phyloP scores from a whole-genome alignment of 2,888 invertebrate species.

The Galeopsomyia nigrocyanea region DNA sequence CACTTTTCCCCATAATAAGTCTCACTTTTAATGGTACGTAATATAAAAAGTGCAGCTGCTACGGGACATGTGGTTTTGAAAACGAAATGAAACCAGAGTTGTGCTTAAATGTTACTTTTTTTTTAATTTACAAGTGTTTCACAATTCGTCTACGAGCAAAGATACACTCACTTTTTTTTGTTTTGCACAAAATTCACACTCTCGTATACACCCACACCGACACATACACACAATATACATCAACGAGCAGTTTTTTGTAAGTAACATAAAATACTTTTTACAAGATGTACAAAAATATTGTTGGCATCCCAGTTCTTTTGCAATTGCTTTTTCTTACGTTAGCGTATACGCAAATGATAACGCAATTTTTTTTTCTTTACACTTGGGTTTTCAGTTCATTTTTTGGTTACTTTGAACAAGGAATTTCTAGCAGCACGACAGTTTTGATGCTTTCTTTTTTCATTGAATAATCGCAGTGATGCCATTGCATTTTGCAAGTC shows the following conservation, averaged over 20 bases:
- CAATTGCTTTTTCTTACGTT: slow-evolving; percentile 38
- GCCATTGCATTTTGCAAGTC: slow-evolving; percentile 34
- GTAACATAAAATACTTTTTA: slow-evolving; percentile 55
- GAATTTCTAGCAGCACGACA: slow-evolving; percentile 25
- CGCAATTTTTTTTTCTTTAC: slow-evolving; percentile 22
- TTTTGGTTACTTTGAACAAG: slow-evolving; percentile 28
- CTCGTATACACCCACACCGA: slow-evolving; percentile 44
- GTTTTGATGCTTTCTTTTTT: slow-evolving; percentile 31
- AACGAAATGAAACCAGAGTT: slow-evolving; percentile 21
- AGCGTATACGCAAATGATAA: slow-evolving; percentile 45
- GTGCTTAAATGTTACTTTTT: slow-evolving; percentile 37
- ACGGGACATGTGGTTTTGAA: not conserved
- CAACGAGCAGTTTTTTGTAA: slow-evolving; percentile 45
- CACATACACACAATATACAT: slow-evolving; percentile 12
- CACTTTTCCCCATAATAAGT: not conserved
- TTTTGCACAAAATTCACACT: slow-evolving; percentile 34
- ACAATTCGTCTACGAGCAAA: slow-evolving; percentile 42
- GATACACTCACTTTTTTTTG: slow-evolving; percentile 35
- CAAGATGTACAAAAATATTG: slow-evolving; percentile 58
- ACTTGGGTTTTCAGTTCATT: slow-evolving; percentile 35
- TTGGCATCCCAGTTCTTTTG: slow-evolving; percentile 47
- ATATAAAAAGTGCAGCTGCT: not conserved
- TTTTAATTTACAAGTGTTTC: slow-evolving; percentile 48
- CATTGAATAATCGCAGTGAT: slow-evolving; percentile 31
- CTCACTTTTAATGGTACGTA: not conserved